Conservation (phyloP, 1,140 invertebrate genomes). For the Pemphigus obesinymphae region DNA sequence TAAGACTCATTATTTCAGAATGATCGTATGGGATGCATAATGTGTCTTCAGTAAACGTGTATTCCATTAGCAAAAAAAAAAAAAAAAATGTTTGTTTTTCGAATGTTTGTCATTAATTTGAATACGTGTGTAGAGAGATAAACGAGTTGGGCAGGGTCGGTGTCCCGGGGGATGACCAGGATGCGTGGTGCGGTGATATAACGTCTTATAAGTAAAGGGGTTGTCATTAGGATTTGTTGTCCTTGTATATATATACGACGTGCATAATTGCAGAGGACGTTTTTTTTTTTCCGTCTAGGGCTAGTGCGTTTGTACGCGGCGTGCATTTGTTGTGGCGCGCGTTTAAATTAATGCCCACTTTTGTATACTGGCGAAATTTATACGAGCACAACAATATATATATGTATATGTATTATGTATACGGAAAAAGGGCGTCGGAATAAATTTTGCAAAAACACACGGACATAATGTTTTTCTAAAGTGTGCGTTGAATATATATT, state of each 20-base stretch:
- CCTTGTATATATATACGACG: no score
- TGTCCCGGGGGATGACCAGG: neutral
- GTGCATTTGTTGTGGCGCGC: neutral
- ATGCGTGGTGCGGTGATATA: neutral
- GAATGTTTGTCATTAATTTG: no score
- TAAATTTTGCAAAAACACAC: conserved; percentile 10
- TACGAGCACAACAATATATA: no score
- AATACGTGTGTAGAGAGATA: neutral
- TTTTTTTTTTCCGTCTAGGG: neutral
- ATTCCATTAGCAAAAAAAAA: no score
- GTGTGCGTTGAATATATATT: neutral
- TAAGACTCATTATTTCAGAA: no score
- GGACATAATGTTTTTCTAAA: conserved; percentile 32
- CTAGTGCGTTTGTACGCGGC: neutral
- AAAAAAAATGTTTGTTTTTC: no score
- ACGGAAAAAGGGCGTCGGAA: conserved; percentile 11
- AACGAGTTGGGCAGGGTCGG: no score
- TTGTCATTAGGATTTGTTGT: neutral
- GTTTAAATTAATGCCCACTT: conserved; percentile 16
- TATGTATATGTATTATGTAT: no score
- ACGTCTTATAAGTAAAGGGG: neutral
- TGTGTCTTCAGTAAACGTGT: no score
- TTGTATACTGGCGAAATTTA: neutral
- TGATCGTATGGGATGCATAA: no score
- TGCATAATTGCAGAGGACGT: neutral